These are phyloP conservation scores for Cinara cedri DNA, from an alignment of 2,888 invertebrate genomes.

Conservation along the genomic window DNA sequence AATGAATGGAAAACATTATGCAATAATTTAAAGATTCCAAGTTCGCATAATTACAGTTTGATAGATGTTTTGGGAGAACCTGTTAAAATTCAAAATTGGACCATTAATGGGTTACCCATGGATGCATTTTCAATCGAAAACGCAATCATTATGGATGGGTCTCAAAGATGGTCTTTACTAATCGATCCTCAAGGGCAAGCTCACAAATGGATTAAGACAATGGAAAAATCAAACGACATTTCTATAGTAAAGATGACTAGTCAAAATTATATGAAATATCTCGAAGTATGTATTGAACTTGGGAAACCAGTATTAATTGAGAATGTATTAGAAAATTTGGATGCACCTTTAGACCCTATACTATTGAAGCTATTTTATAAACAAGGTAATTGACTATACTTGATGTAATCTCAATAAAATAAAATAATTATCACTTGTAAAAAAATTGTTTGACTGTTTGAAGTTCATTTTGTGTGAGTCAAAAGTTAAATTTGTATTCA, in stretches of 20 bases:
- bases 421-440: background rate
- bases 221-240: slow-evolving; percentile 76
- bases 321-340: slow-evolving; percentile 77
- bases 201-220: slow-evolving; percentile 83
- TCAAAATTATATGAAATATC: slow-evolving; percentile 75
- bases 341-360: slow-evolving; percentile 79
- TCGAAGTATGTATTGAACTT: slow-evolving; percentile 77
- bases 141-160: slow-evolving; percentile 81
- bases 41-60: slow-evolving; percentile 76
- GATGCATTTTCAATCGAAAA: slow-evolving; percentile 85
- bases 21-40: slow-evolving; percentile 75
- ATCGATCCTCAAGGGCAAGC: slow-evolving; percentile 87
- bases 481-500: background rate
- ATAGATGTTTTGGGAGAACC: slow-evolving; percentile 80
- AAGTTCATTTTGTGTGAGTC: background rate
- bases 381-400: slow-evolving; percentile 65
- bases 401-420: background rate
- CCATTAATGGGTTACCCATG: slow-evolving; percentile 78
- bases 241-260: slow-evolving; percentile 77
- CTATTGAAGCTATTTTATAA: slow-evolving; percentile 76
- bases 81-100: slow-evolving; percentile 86
- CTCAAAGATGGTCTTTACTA: slow-evolving; percentile 78
- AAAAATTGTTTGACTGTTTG: background rate
- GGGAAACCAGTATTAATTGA: slow-evolving; percentile 81
- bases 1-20: slow-evolving; percentile 76